Conservation (phyloP, 2,113 vertebrate species). For the Cryptotis parvus region DNA sequence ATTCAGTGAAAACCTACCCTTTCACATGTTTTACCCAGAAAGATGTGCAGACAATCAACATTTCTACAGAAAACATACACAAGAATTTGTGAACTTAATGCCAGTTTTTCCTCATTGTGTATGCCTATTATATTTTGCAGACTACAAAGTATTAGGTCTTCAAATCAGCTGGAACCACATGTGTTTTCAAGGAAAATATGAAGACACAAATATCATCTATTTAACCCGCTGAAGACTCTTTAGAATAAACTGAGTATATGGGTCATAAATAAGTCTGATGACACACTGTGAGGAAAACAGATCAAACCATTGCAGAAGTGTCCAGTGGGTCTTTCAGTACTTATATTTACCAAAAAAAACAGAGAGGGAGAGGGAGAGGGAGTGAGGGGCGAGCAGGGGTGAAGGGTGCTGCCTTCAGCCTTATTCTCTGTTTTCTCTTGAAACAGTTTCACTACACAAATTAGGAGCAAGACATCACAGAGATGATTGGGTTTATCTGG, state of each 20-base stretch:
- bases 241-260: neutral
- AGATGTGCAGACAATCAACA: neutral
- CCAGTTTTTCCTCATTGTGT: neutral
- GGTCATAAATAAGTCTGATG: neutral
- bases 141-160: neutral
- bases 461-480: accelerated
- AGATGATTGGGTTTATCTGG: conserved; percentile 87
- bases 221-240: neutral
- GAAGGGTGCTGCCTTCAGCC: neutral
- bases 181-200: neutral
- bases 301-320: neutral
- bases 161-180: neutral
- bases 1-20: neutral
- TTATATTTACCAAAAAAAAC: neutral
- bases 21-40: neutral
- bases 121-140: neutral
- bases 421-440: neutral
- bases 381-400: no score
- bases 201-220: neutral
- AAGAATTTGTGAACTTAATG: neutral
- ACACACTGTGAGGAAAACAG: neutral
- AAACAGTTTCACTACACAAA: neutral
- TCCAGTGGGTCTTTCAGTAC: neutral
- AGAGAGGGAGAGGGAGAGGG: no score
- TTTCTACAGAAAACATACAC: neutral